Percentiles rank a stretch among this genome's conserved stretches.
phyloP scores from a whole-genome alignment of 2,888 invertebrate species.

The Tetragnatha montana region DNA sequence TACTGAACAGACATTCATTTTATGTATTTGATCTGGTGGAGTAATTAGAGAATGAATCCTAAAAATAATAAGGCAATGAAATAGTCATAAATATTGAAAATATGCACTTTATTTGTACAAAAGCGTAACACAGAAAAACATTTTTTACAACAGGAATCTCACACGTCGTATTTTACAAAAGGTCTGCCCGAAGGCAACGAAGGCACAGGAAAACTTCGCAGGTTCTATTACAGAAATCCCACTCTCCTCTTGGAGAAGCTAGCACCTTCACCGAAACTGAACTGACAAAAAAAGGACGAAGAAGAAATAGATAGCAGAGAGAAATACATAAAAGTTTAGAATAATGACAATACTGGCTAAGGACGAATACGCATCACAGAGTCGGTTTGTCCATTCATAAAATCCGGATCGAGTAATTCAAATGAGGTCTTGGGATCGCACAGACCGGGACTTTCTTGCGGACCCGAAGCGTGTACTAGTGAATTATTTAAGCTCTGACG shows the following conservation, averaged over 20 bases:
- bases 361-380: conserved; percentile 59
- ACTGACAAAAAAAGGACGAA: conserved; percentile 3
- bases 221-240: background rate
- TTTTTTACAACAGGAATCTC: conserved; percentile 39
- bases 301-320: conserved; percentile 14
- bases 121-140: conserved; percentile 47
- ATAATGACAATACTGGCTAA: conserved; percentile 61
- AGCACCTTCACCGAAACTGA: conserved; percentile 29
- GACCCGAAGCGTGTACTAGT: background rate
- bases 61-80: background rate
- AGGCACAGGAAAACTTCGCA: conserved; percentile 5
- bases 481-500: too few species aligned
- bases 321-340: conserved; percentile 19
- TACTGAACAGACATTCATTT: too few species aligned
- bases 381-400: conserved; percentile 17
- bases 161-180: conserved; percentile 32
- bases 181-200: background rate
- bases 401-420: conserved; percentile 9
- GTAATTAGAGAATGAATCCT: too few species aligned
- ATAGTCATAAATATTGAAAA: conserved; percentile 18
- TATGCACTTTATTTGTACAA: conserved; percentile 64
- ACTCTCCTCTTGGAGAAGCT: background rate
- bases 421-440: conserved; percentile 16
- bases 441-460: background rate
- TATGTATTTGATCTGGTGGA: too few species aligned